Conservation (phyloP, 23 tunicate genomes). For the Corella eumyota region DNA sequence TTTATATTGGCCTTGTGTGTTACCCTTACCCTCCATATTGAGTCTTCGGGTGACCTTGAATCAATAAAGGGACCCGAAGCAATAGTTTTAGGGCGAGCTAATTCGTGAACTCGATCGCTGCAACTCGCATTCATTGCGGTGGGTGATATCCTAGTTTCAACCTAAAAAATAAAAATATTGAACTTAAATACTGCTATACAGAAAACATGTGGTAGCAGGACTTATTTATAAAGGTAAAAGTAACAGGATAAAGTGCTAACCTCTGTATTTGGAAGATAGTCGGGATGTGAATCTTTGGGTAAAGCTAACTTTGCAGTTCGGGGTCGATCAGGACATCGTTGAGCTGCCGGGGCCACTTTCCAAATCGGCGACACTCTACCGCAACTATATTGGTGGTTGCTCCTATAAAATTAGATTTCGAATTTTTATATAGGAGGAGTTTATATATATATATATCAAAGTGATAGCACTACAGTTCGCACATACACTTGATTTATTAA, state of each 20-base stretch:
- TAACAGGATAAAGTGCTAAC: too few relatives aligned
- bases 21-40: conserved; percentile 49
- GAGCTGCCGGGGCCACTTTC: conserved; percentile 27
- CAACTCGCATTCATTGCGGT: conserved; percentile 36
- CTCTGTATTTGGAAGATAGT: conserved; percentile 63
- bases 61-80: conserved; percentile 64
- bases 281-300: conserved; percentile 53
- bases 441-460: too few relatives aligned
- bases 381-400: conserved; percentile 64
- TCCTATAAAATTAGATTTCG: conserved; percentile 28
- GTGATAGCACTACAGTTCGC: too few relatives aligned
- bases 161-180: too few relatives aligned
- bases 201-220: too few relatives aligned
- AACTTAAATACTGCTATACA: too few relatives aligned
- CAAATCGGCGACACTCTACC: conserved; percentile 79
- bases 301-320: conserved; percentile 65
- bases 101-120: conserved; percentile 39
- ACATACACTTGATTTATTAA: too few relatives aligned
- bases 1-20: too few relatives aligned
- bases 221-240: too few relatives aligned
- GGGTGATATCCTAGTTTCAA: conserved; percentile 31
- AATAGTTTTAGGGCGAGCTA: conserved; percentile 62
- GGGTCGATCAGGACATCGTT: conserved; percentile 34
- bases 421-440: too few relatives aligned
- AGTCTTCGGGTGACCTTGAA: conserved; percentile 73